These are phyloP conservation scores for Barbus barbus DNA, from an alignment of 2,113 vertebrate species.

Conservation along the genomic window DNA sequence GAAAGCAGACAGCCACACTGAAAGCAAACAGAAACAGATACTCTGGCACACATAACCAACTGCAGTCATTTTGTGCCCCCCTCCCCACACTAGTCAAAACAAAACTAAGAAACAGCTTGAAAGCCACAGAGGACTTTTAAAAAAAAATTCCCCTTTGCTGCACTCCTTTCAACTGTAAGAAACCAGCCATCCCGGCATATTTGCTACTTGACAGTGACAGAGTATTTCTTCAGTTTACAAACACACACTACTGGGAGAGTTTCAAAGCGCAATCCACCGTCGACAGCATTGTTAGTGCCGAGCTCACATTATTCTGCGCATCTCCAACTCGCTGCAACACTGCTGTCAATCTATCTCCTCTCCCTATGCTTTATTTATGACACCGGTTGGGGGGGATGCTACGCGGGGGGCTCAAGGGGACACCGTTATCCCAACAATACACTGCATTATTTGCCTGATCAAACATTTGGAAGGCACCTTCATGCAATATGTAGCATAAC, in stretches of 20 bases:
- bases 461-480: conserved; percentile 51
- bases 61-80: conserved; percentile 1
- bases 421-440: conserved; percentile 43
- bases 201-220: conserved; percentile 51
- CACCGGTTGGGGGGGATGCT: conserved; percentile 29
- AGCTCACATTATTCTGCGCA: conserved; percentile 13
- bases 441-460: conserved; percentile 50
- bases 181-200: conserved; percentile 39
- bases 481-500: conserved; percentile 55
- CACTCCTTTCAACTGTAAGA: conserved; percentile 40
- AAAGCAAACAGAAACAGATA: conserved; percentile 1
- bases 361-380: conserved; percentile 53
- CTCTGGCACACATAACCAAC: conserved; percentile 15
- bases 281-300: conserved; percentile 49
- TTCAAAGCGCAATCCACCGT: conserved; percentile 49
- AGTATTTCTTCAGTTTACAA: conserved; percentile 52
- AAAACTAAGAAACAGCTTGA: conserved; percentile 25
- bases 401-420: not conserved
- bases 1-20: conserved; percentile 7
- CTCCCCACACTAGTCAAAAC: conserved; percentile 32
- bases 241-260: conserved; percentile 45
- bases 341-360: conserved; percentile 40
- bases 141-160: conserved; percentile 9
- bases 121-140: conserved; percentile 40
- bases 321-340: conserved; percentile 22